A percentile compares a stretch with the other conserved stretches of the same genome.
Conservation (phyloP, 2,888 invertebrate species). For the Congeria kusceri region DNA sequence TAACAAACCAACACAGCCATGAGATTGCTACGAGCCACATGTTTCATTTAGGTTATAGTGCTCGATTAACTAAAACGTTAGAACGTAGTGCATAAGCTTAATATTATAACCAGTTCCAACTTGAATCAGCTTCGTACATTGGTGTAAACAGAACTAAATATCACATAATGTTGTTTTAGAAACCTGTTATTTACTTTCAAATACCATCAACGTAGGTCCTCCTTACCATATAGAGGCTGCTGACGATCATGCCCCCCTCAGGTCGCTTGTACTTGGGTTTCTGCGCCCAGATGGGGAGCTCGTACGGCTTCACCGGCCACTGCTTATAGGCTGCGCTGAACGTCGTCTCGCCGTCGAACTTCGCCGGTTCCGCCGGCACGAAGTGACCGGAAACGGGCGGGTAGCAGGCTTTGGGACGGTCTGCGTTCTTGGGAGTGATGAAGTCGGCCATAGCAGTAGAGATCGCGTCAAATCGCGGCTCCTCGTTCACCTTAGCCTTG, state of each 20-base stretch:
- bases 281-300: constrained; percentile 63
- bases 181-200: too few relatives aligned
- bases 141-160: too few relatives aligned
- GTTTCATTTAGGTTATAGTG: too few relatives aligned
- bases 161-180: too few relatives aligned
- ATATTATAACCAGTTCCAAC: too few relatives aligned
- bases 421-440: constrained; percentile 32
- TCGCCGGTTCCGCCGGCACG: neutral
- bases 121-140: too few relatives aligned
- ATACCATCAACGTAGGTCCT: too few relatives aligned
- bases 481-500: neutral
- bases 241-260: constrained; percentile 49
- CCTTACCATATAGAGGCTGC: constrained; percentile 64
- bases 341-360: constrained; percentile 62
- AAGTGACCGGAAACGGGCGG: constrained; percentile 46
- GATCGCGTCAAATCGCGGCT: constrained; percentile 25
- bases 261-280: constrained; percentile 61
- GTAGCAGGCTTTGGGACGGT: constrained; percentile 37
- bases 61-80: too few relatives aligned
- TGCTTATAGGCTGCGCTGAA: constrained; percentile 54
- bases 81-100: too few relatives aligned
- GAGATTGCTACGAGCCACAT: too few relatives aligned
- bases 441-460: constrained; percentile 66
- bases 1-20: too few relatives aligned
- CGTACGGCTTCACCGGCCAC: constrained; percentile 49